phyloP scores from a whole-genome alignment of 30 jellyfish, hydroid and myxozoan genomes.

The Pseudorhiza aurosa region DNA sequence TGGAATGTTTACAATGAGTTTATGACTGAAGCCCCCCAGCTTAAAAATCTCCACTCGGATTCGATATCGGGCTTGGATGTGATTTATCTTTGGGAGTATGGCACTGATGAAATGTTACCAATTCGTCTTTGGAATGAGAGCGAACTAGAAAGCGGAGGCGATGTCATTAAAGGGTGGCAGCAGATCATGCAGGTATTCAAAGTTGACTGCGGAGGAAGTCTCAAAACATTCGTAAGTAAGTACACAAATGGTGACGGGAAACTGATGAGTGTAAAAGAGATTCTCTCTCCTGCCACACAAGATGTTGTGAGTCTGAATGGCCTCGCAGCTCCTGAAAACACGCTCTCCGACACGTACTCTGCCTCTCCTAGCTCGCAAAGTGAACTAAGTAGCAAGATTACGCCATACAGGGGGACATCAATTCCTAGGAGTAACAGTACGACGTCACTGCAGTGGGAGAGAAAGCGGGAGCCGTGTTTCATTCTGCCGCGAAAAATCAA shows the following conservation, averaged over 20 bases:
- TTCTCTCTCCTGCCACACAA: slow-evolving; percentile 36
- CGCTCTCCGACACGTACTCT: slow-evolving; percentile 9
- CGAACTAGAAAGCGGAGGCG: slow-evolving; percentile 53
- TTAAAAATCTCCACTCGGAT: slow-evolving; percentile 18
- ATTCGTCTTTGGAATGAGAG: slow-evolving; percentile 69
- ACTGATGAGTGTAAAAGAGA: slow-evolving; percentile 60
- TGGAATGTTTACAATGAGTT: slow-evolving; percentile 8
- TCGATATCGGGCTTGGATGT: slow-evolving; percentile 69
- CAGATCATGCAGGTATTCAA: slow-evolving; percentile 60
- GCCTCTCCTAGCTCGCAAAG: slow-evolving; percentile 21
- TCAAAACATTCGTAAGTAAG: slow-evolving; percentile 55
- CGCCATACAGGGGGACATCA: not conserved
- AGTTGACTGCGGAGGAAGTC: slow-evolving; percentile 64
- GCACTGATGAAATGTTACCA: slow-evolving; percentile 86
- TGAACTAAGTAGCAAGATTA: not conserved
- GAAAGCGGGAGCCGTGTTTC: slow-evolving; percentile 13
- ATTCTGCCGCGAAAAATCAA: slow-evolving; percentile 90
- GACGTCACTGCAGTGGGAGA: not conserved
- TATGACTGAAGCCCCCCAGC: slow-evolving; percentile 6
- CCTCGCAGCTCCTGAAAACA: not conserved
- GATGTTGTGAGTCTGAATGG: not conserved
- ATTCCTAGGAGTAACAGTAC: not conserved
- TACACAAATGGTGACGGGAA: slow-evolving; percentile 65
- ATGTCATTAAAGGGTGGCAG: slow-evolving; percentile 61
- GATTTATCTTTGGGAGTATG: slow-evolving; percentile 88